Conservation (phyloP, 2,797 vertebrate genomes). For the Poecilia velifera region DNA sequence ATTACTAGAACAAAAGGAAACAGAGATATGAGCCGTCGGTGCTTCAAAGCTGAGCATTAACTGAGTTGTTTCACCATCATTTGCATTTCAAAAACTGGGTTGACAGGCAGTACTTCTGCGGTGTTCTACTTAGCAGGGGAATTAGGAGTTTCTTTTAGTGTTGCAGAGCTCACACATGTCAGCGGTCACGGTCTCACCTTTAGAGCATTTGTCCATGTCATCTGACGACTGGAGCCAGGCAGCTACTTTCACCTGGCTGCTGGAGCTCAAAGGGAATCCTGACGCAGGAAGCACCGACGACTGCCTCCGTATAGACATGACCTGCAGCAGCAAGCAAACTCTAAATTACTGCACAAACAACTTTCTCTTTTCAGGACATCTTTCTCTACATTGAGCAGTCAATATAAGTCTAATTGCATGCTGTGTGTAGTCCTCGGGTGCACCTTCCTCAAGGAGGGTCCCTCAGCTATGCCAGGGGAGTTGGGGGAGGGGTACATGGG, state of each 20-base stretch:
- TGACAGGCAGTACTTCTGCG: slow-evolving; percentile 4
- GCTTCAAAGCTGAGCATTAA: slow-evolving; percentile 6
- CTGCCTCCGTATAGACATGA: slow-evolving; percentile 83
- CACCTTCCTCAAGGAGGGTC: slow-evolving; percentile 85
- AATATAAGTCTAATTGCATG: background rate
- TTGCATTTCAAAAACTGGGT: background rate
- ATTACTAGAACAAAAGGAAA: background rate
- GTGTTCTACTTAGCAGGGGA: background rate
- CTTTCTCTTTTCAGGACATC: background rate
- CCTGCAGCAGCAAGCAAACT: slow-evolving; percentile 70
- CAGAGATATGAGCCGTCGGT: background rate
- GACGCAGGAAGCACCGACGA: slow-evolving; percentile 82
- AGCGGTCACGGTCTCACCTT: slow-evolving; percentile 81
- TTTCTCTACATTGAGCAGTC: background rate
- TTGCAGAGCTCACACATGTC: background rate
- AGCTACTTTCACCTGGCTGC: slow-evolving; percentile 87
- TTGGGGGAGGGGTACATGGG: slow-evolving; percentile 80
- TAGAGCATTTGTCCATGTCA: slow-evolving; percentile 95
- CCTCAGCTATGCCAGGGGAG: slow-evolving; percentile 80
- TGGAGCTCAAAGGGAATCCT: slow-evolving; percentile 83
- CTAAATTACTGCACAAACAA: slow-evolving; percentile 49
- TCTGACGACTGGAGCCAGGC: slow-evolving; percentile 94
- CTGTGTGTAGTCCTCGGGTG: background rate
- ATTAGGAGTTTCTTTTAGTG: background rate
- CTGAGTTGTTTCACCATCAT: background rate